Evolutionary conservation across 2,888 invertebrate genomes (phyloP), one percentile per base, ranked within the genome.

Genomic region (Nebria brevicollis): DNA sequence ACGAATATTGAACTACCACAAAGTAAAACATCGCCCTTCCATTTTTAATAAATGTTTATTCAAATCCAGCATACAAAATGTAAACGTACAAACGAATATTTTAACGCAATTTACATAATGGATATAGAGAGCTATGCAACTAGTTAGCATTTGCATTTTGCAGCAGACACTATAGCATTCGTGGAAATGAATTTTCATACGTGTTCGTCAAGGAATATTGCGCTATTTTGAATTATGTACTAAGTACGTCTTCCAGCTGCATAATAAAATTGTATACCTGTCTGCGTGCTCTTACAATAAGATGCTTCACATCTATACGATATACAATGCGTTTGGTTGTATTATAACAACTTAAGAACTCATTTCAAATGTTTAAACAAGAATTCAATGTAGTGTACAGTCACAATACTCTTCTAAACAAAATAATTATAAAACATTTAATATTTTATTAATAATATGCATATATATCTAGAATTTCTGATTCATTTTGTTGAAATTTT

Each of bases 41-140:
- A 80, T 80, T 80, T 80, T 80, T 80, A 80, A 80, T 80, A 80
- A 80, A 80, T 80, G 80, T 80, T 80, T 81, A 81, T 81, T 81
- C 77, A 81, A 81, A 81, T 81, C 77, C 77, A 73, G 81, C 80
- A 66, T 73, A 73, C 75, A 77, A 81, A 81, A 81, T 77, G 79
- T 68, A 70, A 75, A 43, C 70, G 75, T 73, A 74, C 66, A 81
- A 76, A 77, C 72, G 81, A 81, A 77, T 77, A 73, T 72, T 81
- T 77, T 72, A 66, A 73, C 41, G 76, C 72, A 81, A 81, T 81
- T 81, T 81, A 73, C 81, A 81, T 81, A 81, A 73, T 66, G 72
- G 72, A 77, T 77, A 43, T 75, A 70, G 68, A 20, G 25, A 70
- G 75, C 75, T 66, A 72, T 77, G 76, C 77, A 81, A 77, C 81